Base-by-base conservation (phyloP, 1,140 invertebrate species). In the Teleopsis dalmanni region DNA sequence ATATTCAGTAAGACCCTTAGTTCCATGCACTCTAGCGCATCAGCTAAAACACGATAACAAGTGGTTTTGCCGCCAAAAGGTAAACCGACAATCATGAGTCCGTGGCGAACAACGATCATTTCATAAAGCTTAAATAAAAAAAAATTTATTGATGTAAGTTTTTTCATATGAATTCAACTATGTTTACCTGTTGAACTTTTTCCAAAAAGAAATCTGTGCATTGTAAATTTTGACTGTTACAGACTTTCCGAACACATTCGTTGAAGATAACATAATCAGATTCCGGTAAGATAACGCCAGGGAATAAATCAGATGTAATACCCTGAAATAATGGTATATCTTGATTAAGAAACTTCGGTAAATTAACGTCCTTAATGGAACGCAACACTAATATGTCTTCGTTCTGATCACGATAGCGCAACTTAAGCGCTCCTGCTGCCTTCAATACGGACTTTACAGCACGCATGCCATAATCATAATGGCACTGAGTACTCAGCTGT, bases 401-500 rank as follows among this genome's bases (percentile, higher is more conserved):
- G 46, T 80, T 77, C 65, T 88, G 86, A 33, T 91, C 80, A 0
- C 90, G 88, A 73, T 91, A 92, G 48, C 88, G 86, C 8, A 95
- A 70, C 71, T 95, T 91, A n/a, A 94, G 71, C 33, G 88, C 90
- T 2, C 87, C 90, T 19, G 93, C 91, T 14, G 93, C 91, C 44
- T 87, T 80, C 3, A 98, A 72, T 1, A 96, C 90, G 0, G 89
- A 88, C 66, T 92, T 94, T 0, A 93, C 88, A 14, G 87, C 87
- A 54, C 87, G 76, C 87, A 91, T 90, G 19, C 91, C 93, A 61
- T 96, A 96, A 79, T 98, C 94, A 65, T 98, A 98, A 76, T 98
- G 94, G 65, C 83, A 84, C 70, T 97, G 93, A 9, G 88, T 92
- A 0, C 91, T 95, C 38, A 98, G 73, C 72, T 96, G 92, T 65